These are phyloP conservation scores for Drosophila tristis DNA, from an alignment of 1,140 invertebrate genomes.

Conservation along the genomic window DNA sequence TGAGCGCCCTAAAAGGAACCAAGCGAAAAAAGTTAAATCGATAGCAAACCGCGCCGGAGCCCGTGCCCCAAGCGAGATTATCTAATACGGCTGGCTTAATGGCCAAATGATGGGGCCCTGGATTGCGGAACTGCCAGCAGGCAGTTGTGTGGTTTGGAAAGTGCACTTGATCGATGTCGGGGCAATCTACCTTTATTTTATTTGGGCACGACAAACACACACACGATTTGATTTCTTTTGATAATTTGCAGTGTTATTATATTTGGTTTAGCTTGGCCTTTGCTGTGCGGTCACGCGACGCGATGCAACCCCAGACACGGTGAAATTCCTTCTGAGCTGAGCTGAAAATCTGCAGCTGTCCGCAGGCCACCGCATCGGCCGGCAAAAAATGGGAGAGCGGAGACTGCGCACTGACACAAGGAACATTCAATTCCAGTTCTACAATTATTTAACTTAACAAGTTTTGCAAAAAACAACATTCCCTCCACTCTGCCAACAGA, in stretches of 20 bases:
- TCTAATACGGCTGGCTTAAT: conserved; percentile 55
- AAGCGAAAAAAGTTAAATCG: conserved; percentile 72
- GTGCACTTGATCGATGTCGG: no score
- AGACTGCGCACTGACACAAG: neutral
- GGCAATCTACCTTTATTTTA: no score
- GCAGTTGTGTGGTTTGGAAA: neutral
- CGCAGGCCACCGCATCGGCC: conserved; percentile 39
- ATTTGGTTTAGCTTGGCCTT: conserved; percentile 16
- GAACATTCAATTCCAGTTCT: neutral
- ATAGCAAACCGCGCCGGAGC: conserved; percentile 62
- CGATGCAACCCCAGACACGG: conserved; percentile 73
- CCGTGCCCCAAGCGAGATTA: conserved; percentile 49
- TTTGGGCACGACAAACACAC: no score
- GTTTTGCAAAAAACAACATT: no score
- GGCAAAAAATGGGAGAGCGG: conserved; percentile 22
- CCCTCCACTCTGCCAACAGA: no score
- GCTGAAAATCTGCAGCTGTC: conserved; percentile 54
- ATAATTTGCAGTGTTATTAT: neutral
- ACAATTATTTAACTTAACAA: no score
- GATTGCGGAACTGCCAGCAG: neutral
- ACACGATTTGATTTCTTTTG: neutral
- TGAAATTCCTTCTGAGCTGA: conserved; percentile 71
- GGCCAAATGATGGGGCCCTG: neutral
- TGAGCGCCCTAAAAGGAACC: conserved; percentile 36
- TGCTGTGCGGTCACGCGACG: conserved; percentile 56